These are phyloP conservation scores for Coelinius sp. DNA, from an alignment of 2,888 invertebrate genomes.

Conservation along the genomic window DNA sequence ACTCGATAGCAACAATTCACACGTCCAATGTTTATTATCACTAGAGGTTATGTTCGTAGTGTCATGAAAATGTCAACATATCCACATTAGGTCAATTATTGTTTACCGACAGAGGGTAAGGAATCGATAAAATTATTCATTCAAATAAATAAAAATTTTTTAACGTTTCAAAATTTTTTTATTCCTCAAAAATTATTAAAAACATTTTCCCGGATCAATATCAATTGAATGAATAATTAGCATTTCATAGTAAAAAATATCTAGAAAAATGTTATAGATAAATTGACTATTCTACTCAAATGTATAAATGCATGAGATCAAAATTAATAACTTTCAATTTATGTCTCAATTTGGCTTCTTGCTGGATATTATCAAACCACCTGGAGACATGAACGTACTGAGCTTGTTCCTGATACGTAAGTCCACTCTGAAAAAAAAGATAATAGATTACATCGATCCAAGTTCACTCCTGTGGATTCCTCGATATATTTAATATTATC, in stretches of 20 bases:
- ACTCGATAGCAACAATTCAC: not conserved
- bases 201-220: not conserved
- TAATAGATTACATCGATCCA: slow-evolving; percentile 52
- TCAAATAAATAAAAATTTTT: no score
- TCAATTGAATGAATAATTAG: not conserved
- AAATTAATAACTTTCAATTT: slow-evolving; percentile 72
- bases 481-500: slow-evolving; percentile 1
- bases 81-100: no score
- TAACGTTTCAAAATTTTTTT: not conserved
- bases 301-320: slow-evolving; percentile 62
- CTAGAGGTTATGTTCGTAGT: not conserved
- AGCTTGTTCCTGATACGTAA: slow-evolving; percentile 79
- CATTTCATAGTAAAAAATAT: not conserved
- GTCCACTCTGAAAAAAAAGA: slow-evolving; percentile 74
- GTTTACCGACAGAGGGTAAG: no score
- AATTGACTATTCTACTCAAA: slow-evolving; percentile 49
- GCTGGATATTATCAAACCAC: slow-evolving; percentile 85
- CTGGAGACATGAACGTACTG: slow-evolving; percentile 80
- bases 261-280: not conserved
- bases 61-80: no score
- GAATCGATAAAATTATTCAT: no score
- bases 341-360: slow-evolving; percentile 76
- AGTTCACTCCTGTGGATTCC: slow-evolving; percentile 47
- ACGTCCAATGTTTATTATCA: not conserved
- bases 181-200: not conserved